These are phyloP conservation scores for Ceyx melanurus DNA, from an alignment of 2,113 vertebrate species.

Conservation along the genomic window DNA sequence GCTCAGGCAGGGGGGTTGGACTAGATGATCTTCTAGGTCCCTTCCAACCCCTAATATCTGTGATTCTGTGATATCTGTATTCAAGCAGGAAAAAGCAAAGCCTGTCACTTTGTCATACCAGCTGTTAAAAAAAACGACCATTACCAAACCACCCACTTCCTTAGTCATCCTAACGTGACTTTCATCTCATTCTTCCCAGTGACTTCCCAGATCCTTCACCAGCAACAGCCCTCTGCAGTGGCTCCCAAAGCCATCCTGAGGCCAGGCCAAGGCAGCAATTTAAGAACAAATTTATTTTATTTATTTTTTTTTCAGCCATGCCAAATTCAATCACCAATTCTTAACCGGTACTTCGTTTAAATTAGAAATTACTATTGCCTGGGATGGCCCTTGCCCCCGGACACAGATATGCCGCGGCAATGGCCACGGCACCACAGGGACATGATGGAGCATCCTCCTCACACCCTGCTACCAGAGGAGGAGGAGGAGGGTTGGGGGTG, in stretches of 20 bases:
- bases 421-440: fast-evolving
- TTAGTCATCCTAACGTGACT: neutral
- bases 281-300: neutral
- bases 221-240: fast-evolving
- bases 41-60: no score
- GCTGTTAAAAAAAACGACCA: neutral
- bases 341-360: neutral
- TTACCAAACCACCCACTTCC: no score
- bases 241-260: neutral
- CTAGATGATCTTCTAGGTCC: no score
- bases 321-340: neutral
- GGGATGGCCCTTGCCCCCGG: no score
- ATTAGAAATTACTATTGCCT: neutral
- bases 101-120: neutral
- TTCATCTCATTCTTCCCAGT: no score
- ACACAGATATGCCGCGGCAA: no score
- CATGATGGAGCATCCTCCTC: fast-evolving
- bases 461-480: neutral
- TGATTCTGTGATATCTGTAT: no score
- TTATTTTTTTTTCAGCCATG: fast-evolving
- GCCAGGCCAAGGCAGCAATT: fast-evolving
- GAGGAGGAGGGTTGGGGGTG: fast-evolving
- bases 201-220: no score
- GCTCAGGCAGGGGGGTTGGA: no score
- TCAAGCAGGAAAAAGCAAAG: neutral